phyloP scores from a whole-genome alignment of 1,140 invertebrate genomes.

The Eciton burchellii region DNA sequence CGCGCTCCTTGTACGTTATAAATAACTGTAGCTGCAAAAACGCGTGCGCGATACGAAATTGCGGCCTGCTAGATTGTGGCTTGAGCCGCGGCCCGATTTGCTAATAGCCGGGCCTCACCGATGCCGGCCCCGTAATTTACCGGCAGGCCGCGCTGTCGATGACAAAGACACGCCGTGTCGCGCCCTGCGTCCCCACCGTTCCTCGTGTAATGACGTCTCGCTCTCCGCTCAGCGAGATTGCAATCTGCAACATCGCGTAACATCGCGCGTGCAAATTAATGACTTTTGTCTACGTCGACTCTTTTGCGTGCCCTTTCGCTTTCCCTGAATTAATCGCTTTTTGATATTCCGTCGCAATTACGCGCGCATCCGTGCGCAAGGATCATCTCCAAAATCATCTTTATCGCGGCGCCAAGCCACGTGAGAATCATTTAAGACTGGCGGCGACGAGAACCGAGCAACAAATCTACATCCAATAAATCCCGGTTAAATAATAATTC shows the following conservation, averaged over 20 bases:
- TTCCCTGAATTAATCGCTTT: neutral
- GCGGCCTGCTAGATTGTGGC: slow-evolving; percentile 53
- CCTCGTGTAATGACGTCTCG: neutral
- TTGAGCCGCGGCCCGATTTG: slow-evolving; percentile 42
- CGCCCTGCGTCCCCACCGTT: slow-evolving; percentile 15
- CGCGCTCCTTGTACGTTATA: slow-evolving; percentile 68
- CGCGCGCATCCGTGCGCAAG: neutral
- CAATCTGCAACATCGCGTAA: slow-evolving; percentile 16
- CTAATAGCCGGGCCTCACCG: slow-evolving; percentile 45
- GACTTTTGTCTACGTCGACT: slow-evolving; percentile 6
- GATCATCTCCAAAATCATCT: slow-evolving; percentile 2
- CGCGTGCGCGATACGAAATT: slow-evolving; percentile 55
- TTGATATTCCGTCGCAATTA: slow-evolving; percentile 20
- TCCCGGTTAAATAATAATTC: slow-evolving; percentile 22
- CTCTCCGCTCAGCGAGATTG: neutral
- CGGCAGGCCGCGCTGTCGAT: slow-evolving; percentile 29
- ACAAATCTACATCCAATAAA: slow-evolving; percentile 37
- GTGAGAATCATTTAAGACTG: slow-evolving; percentile 19
- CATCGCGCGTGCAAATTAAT: slow-evolving; percentile 15
- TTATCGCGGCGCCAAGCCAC: slow-evolving; percentile 5
- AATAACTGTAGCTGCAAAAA: slow-evolving; percentile 63
- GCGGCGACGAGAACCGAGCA: neutral
- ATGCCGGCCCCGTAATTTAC: slow-evolving; percentile 42
- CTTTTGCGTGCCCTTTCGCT: neutral
- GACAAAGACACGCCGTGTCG: slow-evolving; percentile 42